Percentiles rank a stretch among this genome's conserved stretches.
phyloP scores from a whole-genome alignment of 2,797 vertebrate species.

The Anniella stebbinsi region DNA sequence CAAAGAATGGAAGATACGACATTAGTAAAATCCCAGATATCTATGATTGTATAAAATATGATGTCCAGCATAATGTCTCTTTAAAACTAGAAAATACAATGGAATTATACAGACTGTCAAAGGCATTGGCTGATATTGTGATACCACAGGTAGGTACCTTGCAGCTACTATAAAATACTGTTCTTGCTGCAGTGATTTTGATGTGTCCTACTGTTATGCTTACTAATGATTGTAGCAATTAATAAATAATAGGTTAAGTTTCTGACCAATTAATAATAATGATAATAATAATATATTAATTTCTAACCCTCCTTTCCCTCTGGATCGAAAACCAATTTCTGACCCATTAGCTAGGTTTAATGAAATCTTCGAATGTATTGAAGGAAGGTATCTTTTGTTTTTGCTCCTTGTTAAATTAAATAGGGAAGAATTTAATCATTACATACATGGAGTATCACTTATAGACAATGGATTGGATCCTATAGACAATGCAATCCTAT shows the following conservation, averaged over 20 bases:
- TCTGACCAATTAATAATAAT: too few species aligned
- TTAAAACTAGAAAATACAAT: slow-evolving; percentile 89
- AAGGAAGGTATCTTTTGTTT: background rate
- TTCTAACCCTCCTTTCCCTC: too few species aligned
- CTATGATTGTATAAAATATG: slow-evolving; percentile 93
- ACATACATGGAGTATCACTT: background rate
- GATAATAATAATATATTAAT: too few species aligned
- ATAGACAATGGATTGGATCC: background rate
- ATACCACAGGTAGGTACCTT: slow-evolving; percentile 86
- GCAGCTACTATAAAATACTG: slow-evolving; percentile 21
- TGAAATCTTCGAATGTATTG: background rate
- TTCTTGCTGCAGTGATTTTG: background rate
- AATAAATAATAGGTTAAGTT: background rate
- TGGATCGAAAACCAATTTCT: background rate
- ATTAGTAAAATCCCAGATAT: slow-evolving; percentile 94
- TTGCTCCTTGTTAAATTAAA: slow-evolving; percentile 16
- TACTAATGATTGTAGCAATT: background rate
- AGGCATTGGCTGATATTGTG: slow-evolving; percentile 91
- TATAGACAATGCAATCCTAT: background rate
- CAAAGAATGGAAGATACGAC: slow-evolving; percentile 91
- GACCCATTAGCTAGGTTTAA: background rate
- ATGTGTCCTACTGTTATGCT: background rate
- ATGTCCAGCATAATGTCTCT: slow-evolving; percentile 90
- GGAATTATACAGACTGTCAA: slow-evolving; percentile 91
- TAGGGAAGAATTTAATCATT: background rate